Conservation (phyloP, 2,113 vertebrate species). For the Cyphomyrus discorhynchus region DNA sequence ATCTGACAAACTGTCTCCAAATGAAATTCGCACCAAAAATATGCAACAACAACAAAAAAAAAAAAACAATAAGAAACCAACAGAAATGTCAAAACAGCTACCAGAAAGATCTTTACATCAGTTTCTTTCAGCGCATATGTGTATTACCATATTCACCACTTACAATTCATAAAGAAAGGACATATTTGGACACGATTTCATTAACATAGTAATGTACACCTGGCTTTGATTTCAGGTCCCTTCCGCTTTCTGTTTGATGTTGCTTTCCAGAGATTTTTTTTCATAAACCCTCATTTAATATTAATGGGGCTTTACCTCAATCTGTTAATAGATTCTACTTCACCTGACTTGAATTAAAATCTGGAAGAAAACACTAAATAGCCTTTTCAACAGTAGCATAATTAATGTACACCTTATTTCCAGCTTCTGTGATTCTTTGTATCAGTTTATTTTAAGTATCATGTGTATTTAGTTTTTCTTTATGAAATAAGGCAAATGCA, state of each 20-base stretch:
- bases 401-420: not conserved
- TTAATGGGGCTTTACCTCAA: constrained; percentile 33
- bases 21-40: not conserved
- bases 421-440: not conserved
- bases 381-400: not conserved
- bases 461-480: not conserved
- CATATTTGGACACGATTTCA: constrained; percentile 33
- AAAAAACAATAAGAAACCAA: not conserved
- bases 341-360: constrained; percentile 24
- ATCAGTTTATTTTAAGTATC: not conserved
- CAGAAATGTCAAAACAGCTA: not conserved
- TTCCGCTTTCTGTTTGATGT: constrained; percentile 37
- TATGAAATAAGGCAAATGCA: not conserved
- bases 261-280: constrained; percentile 34
- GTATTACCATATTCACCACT: constrained; percentile 5
- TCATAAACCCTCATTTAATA: constrained; percentile 37
- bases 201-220: constrained; percentile 36
- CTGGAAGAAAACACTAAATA: not conserved
- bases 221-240: constrained; percentile 36
- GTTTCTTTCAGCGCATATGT: constrained; percentile 3
- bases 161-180: constrained; percentile 26
- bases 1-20: not conserved
- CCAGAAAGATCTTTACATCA: not conserved
- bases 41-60: not conserved
- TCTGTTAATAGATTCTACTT: constrained; percentile 26